A percentile compares a stretch with the other conserved stretches of the same genome.
phyloP scores from a whole-genome alignment of 2,797 vertebrate genomes.

The Hoplostethus mediterraneus region DNA sequence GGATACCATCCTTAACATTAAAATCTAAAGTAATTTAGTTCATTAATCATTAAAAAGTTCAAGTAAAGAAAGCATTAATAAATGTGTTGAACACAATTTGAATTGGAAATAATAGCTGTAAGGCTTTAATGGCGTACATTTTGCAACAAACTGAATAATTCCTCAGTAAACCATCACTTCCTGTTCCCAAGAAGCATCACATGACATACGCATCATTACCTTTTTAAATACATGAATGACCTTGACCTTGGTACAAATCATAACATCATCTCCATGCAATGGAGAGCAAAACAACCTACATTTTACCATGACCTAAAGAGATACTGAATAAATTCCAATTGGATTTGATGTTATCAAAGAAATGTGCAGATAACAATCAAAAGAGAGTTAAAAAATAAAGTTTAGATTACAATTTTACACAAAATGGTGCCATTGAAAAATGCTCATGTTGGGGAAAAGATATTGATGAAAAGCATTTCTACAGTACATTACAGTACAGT shows the following conservation, averaged over 20 bases:
- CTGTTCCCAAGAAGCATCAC: constrained; percentile 12
- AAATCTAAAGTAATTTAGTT: no score
- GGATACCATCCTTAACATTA: no score
- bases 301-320: no score
- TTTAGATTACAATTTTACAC: background rate
- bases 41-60: no score
- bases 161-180: background rate
- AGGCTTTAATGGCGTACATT: background rate
- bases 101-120: background rate
- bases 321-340: no score
- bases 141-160: background rate
- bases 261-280: background rate
- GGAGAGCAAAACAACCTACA: background rate
- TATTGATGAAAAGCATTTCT: background rate
- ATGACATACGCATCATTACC: background rate
- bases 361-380: background rate
- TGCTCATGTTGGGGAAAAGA: background rate
- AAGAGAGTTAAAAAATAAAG: background rate
- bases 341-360: no score
- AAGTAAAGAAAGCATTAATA: background rate
- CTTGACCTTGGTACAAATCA: background rate
- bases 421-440: background rate
- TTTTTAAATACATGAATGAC: no score
- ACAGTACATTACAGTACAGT: no score
- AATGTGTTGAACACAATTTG: background rate